Percentiles rank a stretch among this genome's conserved stretches.
These are phyloP conservation scores for Sternotherus odoratus DNA, from an alignment of 2,797 vertebrate genomes.

Conservation along the genomic window DNA sequence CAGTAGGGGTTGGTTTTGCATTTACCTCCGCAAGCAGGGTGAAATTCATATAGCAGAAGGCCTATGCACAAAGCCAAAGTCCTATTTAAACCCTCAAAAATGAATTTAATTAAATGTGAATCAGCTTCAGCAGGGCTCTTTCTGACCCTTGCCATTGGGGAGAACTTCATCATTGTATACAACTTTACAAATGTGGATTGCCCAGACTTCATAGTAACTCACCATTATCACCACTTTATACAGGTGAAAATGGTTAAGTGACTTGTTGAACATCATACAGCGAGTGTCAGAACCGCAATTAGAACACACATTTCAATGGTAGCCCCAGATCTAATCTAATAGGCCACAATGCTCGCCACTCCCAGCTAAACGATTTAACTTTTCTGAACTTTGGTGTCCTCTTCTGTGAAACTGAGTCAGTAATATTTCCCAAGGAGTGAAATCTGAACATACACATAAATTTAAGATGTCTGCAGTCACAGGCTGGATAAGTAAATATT, in stretches of 20 bases:
- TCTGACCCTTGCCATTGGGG: background rate
- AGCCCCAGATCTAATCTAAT: background rate
- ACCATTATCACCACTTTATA: background rate
- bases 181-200: background rate
- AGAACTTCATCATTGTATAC: background rate
- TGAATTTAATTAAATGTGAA: background rate
- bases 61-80: background rate
- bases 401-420: background rate
- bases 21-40: background rate
- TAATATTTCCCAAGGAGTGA: background rate
- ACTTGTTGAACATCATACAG: accelerated
- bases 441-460: background rate
- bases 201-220: background rate
- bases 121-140: background rate
- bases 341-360: background rate
- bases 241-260: background rate
- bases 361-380: background rate
- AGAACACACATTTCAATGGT: background rate
- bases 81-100: background rate
- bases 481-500: background rate
- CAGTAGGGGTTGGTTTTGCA: background rate
- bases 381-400: background rate
- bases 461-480: background rate
- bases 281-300: background rate
- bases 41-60: background rate